Percentiles rank a stretch among this genome's conserved stretches.
Conservation (phyloP, 2,113 vertebrate genomes). For the Chaenocephalus aceratus region DNA sequence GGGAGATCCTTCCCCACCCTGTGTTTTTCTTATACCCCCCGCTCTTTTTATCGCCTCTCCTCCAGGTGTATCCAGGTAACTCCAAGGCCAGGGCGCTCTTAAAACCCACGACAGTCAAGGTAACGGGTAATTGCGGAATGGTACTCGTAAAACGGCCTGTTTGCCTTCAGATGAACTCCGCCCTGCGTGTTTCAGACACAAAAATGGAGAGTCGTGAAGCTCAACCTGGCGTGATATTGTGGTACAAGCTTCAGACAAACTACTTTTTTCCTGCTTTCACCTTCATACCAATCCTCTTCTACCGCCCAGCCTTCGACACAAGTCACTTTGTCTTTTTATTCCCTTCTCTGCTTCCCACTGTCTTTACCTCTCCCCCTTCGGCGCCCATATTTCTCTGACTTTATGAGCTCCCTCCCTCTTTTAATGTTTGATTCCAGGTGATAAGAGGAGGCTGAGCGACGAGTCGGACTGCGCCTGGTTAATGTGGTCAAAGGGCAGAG, state of each 20-base stretch:
- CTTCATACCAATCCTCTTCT: background rate
- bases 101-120: conserved; percentile 87
- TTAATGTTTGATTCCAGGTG: conserved; percentile 83
- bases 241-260: background rate
- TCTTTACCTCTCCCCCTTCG: conserved; percentile 52
- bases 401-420: conserved; percentile 78
- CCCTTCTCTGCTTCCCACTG: conserved; percentile 9
- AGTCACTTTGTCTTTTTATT: background rate
- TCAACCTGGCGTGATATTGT: conserved; percentile 1
- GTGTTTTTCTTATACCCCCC: conserved; percentile 60
- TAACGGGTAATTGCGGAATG: conserved; percentile 85
- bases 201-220: conserved; percentile 31
- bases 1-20: conserved; percentile 49
- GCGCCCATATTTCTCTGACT: conserved; percentile 63
- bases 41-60: conserved; percentile 80
- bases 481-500: conserved; percentile 86
- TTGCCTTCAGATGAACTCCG: conserved; percentile 77
- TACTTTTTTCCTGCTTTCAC: background rate
- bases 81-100: conserved; percentile 87
- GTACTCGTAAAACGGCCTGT: conserved; percentile 82
- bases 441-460: conserved; percentile 80
- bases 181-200: conserved; percentile 41
- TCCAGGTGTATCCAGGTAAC: conserved; percentile 89
- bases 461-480: conserved; percentile 73
- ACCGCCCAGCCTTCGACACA: background rate